Evolutionary conservation across 2,113 vertebrate species (phyloP).

Genomic region (Periophthalmus modestus): DNA sequence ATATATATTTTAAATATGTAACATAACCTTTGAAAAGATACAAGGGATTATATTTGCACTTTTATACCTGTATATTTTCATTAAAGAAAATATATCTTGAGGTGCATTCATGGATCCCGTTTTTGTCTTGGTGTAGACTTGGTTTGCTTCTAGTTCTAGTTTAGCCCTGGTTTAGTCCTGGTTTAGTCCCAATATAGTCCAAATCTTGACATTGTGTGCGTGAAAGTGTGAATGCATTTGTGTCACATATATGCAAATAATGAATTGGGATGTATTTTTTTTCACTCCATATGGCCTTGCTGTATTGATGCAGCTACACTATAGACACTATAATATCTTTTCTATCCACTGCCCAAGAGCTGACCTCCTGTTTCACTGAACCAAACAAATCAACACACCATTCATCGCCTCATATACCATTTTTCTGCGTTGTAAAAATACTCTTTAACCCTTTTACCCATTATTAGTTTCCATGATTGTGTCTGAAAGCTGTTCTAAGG

Average conservation of each 20-base stretch:
- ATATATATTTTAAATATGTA: no score
- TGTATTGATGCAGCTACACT: not conserved
- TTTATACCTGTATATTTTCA: no score
- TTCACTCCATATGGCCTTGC: not conserved
- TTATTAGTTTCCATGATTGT: not conserved
- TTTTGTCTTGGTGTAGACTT: no score
- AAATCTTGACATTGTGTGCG: not conserved
- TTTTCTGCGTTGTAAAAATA: not conserved
- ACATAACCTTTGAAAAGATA: no score
- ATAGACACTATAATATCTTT: not conserved
- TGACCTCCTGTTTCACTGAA: not conserved
- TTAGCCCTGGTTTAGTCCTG: no score
- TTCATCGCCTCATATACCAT: not conserved
- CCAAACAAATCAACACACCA: not conserved
- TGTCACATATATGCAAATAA: not conserved
- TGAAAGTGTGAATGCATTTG: not conserved
- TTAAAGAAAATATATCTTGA: no score
- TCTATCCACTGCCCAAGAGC: not conserved
- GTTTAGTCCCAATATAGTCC: not conserved
- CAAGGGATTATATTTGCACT: no score
- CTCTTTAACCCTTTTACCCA: not conserved
- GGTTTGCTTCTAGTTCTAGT: no score
- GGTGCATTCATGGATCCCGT: no score
- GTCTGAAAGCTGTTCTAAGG: constrained; percentile 49
- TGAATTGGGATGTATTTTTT: not conserved